Conservation (phyloP, 2,797 vertebrate species). For the Pelobates cultripes region DNA sequence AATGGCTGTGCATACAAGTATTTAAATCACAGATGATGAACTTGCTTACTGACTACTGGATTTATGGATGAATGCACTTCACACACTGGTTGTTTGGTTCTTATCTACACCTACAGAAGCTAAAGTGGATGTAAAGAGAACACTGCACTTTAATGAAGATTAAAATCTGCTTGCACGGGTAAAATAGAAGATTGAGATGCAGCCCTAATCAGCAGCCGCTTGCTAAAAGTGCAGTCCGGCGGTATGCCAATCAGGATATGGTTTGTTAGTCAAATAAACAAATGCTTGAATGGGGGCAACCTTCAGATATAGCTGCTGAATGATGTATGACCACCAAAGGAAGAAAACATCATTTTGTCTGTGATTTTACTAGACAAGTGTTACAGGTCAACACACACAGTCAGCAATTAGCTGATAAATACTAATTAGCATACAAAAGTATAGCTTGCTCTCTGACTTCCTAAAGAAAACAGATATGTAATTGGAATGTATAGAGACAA, state of each 20-base stretch:
- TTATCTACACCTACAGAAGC: conserved; percentile 22
- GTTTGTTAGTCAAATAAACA: conserved; percentile 54
- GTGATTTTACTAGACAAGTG: conserved; percentile 39
- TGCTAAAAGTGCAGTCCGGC: conserved; percentile 25
- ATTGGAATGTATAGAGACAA: no score
- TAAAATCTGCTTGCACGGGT: conserved; percentile 10
- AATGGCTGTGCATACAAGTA: no score
- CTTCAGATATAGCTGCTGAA: conserved; percentile 44
- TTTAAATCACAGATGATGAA: neutral
- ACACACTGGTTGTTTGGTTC: neutral
- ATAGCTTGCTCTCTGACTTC: conserved; percentile 45
- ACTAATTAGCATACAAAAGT: conserved; percentile 48
- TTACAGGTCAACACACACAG: conserved; percentile 40
- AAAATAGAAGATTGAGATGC: neutral
- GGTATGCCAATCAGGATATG: conserved; percentile 25
- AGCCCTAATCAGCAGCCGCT: accelerated
- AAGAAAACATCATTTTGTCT: conserved; percentile 51
- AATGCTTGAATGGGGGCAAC: conserved; percentile 28
- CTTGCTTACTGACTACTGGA: neutral
- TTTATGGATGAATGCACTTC: neutral
- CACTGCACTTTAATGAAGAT: conserved; percentile 20
- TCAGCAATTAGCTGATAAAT: conserved; percentile 36
- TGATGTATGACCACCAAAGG: conserved; percentile 31
- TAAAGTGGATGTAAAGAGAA: conserved; percentile 3
- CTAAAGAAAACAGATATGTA: conserved; percentile 26